Percentiles rank a stretch among this genome's conserved stretches.
These are phyloP conservation scores for Monomorium pharaonis DNA, from an alignment of 1,140 invertebrate genomes.

Conservation along the genomic window DNA sequence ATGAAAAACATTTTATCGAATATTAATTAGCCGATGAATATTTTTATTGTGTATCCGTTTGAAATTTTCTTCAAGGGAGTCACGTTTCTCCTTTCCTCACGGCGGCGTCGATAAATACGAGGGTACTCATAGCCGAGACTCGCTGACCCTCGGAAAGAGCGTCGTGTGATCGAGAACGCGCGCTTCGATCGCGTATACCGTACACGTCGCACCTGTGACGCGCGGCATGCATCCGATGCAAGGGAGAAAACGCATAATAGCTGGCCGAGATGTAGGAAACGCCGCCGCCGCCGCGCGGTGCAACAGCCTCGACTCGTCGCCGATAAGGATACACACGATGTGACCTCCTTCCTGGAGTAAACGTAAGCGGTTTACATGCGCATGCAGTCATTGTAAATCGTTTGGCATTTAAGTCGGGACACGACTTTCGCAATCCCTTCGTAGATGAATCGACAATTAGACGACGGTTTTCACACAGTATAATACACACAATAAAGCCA, in stretches of 20 bases:
- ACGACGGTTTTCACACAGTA: slow-evolving; percentile 11
- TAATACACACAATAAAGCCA: slow-evolving; percentile 1
- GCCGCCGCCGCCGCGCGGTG: slow-evolving; percentile 43
- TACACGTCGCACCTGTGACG: slow-evolving; percentile 44
- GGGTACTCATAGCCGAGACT: not conserved
- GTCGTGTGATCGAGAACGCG: not conserved
- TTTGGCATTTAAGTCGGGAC: slow-evolving; percentile 56
- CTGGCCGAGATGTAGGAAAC: slow-evolving; percentile 36
- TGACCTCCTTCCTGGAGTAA: slow-evolving; percentile 51
- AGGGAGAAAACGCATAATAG: slow-evolving; percentile 64
- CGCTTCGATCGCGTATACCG: slow-evolving; percentile 14
- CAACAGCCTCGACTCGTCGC: slow-evolving; percentile 39
- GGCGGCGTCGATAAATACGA: not conserved
- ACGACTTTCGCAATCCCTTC: slow-evolving; percentile 14
- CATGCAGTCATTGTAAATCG: slow-evolving; percentile 15
- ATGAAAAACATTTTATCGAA: not conserved
- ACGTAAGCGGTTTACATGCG: slow-evolving; percentile 35
- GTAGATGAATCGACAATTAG: slow-evolving; percentile 55
- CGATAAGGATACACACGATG: slow-evolving; percentile 41
- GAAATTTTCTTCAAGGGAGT: not conserved
- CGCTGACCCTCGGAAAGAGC: not conserved
- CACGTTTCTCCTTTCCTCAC: not conserved
- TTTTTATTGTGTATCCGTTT: not conserved
- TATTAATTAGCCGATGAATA: not conserved
- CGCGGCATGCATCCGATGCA: slow-evolving; percentile 34